Percentiles rank a stretch among this genome's conserved stretches.
Conservation (phyloP, 2,888 invertebrate genomes). For the Apodemia mormo region DNA sequence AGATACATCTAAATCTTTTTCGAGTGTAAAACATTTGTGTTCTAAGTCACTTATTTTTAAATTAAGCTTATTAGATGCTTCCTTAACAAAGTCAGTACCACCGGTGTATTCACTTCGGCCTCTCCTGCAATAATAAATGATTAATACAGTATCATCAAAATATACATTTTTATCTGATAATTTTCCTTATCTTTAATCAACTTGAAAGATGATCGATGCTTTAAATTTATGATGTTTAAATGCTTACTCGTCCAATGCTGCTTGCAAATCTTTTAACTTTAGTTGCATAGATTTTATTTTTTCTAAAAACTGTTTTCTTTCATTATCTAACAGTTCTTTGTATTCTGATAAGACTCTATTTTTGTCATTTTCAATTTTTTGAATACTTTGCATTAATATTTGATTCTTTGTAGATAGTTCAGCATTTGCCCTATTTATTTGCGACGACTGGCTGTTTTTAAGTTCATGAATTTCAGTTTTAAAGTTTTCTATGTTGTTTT, state of each 20-base stretch:
- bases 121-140: slow-evolving; percentile 54
- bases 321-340: slow-evolving; percentile 72
- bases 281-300: slow-evolving; percentile 56
- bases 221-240: slow-evolving; percentile 21
- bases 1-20: slow-evolving; percentile 67
- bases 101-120: slow-evolving; percentile 47
- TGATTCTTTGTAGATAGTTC: slow-evolving; percentile 68
- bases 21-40: slow-evolving; percentile 65
- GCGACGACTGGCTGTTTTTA: slow-evolving; percentile 44
- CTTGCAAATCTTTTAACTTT: slow-evolving; percentile 58
- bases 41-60: slow-evolving; percentile 64
- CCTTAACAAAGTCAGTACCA: slow-evolving; percentile 53
- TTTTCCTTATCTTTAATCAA: slow-evolving; percentile 46
- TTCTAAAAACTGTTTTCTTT: slow-evolving; percentile 71
- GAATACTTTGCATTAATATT: slow-evolving; percentile 58
- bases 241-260: slow-evolving; percentile 61
- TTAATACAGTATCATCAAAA: slow-evolving; percentile 37
- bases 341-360: slow-evolving; percentile 67
- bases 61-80: slow-evolving; percentile 63
- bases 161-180: slow-evolving; percentile 36
- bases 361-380: slow-evolving; percentile 71
- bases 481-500: slow-evolving; percentile 46
- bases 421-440: slow-evolving; percentile 49
- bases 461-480: slow-evolving; percentile 49
- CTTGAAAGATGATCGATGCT: slow-evolving; percentile 44